A percentile compares a stretch with the other conserved stretches of the same genome.
Evolutionary conservation across 2,113 vertebrate genomes (phyloP).

Genomic region (Sula dactylatra): DNA sequence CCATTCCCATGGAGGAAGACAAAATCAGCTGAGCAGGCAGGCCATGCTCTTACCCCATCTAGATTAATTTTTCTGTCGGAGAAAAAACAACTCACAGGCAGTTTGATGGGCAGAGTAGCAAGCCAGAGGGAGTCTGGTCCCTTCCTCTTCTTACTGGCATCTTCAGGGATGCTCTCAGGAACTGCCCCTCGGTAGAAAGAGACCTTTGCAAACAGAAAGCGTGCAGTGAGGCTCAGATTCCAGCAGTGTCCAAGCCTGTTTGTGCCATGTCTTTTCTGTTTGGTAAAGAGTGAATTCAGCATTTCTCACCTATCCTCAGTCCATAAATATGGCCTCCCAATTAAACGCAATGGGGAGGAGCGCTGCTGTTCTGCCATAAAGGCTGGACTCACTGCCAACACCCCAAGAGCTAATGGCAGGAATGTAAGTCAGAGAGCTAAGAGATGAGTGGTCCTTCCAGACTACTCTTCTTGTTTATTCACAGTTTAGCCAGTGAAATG

Average conservation of each 20-base stretch:
- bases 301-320: neutral
- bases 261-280: neutral
- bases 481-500: neutral
- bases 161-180: slow-evolving; percentile 81
- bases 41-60: neutral
- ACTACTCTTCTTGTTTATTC: neutral
- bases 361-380: neutral
- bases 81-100: slow-evolving; percentile 78
- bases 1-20: neutral
- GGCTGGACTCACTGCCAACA: neutral
- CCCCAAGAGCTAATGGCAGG: neutral
- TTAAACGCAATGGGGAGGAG: neutral
- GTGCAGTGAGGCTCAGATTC: neutral
- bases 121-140: slow-evolving; percentile 85
- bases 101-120: slow-evolving; percentile 88
- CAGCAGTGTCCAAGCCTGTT: neutral
- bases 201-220: slow-evolving; percentile 78
- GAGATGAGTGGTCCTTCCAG: neutral
- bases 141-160: slow-evolving; percentile 82
- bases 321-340: neutral
- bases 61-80: neutral
- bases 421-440: neutral
- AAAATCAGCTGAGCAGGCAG: neutral
- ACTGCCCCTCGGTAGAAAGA: slow-evolving; percentile 92
- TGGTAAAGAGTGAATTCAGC: neutral